Conservation (phyloP, 2,797 vertebrate genomes). For the Sebastes oblongus region DNA sequence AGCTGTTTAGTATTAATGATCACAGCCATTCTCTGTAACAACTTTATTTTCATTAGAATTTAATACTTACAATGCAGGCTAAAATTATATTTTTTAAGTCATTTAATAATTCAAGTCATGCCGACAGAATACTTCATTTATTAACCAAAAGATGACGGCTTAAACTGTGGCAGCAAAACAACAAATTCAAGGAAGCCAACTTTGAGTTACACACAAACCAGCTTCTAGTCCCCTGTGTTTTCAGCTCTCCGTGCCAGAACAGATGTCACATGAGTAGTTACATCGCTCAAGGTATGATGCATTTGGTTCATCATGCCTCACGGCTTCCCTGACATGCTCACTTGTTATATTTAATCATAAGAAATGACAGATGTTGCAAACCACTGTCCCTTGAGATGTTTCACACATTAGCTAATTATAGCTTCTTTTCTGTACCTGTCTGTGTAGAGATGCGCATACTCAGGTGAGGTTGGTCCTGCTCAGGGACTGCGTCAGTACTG, state of each 20-base stretch:
- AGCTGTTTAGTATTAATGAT: neutral
- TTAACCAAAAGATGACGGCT: neutral
- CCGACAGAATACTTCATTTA: neutral
- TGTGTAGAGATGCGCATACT: neutral
- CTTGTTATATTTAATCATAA: constrained; percentile 65
- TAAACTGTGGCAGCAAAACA: neutral
- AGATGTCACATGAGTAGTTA: constrained; percentile 67
- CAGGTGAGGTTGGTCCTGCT: constrained; percentile 12
- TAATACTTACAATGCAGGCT: neutral
- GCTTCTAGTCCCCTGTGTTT: constrained; percentile 30
- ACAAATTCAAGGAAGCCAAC: neutral
- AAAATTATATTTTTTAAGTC: neutral
- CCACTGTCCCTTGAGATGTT: constrained; percentile 57
- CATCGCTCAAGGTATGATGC: constrained; percentile 69
- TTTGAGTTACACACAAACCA: constrained; percentile 9
- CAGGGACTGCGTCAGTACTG: neutral
- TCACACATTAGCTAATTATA: constrained; percentile 52
- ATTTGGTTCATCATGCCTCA: constrained; percentile 66
- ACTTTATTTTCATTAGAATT: neutral
- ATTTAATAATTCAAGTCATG: neutral
- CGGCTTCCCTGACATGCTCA: constrained; percentile 59
- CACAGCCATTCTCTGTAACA: neutral
- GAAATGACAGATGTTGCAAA: constrained; percentile 64
- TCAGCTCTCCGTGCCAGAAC: constrained; percentile 47
- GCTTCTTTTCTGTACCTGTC: constrained; percentile 34